Percentiles rank a stretch among this genome's conserved stretches.
Conservation (phyloP, 1,140 invertebrate species). For the Pentalonia nigronervosa region DNA sequence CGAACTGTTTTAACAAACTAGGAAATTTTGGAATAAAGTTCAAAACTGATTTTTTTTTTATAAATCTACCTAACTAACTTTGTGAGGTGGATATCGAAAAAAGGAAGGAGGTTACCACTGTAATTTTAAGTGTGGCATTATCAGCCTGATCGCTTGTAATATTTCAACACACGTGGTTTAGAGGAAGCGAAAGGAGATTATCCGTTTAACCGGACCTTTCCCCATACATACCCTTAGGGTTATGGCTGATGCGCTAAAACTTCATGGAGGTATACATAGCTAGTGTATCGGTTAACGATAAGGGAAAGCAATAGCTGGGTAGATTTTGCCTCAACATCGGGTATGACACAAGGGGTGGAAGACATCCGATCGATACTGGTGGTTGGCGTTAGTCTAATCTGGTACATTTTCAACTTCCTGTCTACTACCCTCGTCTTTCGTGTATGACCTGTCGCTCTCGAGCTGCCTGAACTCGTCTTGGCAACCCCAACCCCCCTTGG, state of each 20-base stretch:
- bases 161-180: slow-evolving; percentile 29
- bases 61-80: background rate
- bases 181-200: slow-evolving; percentile 25
- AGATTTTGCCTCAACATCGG: slow-evolving; percentile 13
- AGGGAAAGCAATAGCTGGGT: slow-evolving; percentile 47
- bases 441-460: slow-evolving; percentile 12
- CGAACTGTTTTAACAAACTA: background rate
- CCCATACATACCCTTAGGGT: background rate
- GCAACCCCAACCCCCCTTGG: background rate
- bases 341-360: slow-evolving; percentile 19
- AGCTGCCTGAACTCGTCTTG: slow-evolving; percentile 22
- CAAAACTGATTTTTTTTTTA: background rate
- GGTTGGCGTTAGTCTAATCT: slow-evolving; percentile 31
- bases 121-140: slow-evolving; percentile 47
- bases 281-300: slow-evolving; percentile 47
- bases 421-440: background rate
- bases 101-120: background rate
- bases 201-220: slow-evolving; percentile 50
- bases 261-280: background rate
- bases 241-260: slow-evolving; percentile 20
- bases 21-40: background rate
- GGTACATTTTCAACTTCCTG: slow-evolving; percentile 33
- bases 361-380: slow-evolving; percentile 25
- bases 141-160: background rate
- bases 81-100: background rate